Evolutionary conservation across 2,797 vertebrate genomes (phyloP).

Genomic region (Petrocephalus schoutedeni): DNA sequence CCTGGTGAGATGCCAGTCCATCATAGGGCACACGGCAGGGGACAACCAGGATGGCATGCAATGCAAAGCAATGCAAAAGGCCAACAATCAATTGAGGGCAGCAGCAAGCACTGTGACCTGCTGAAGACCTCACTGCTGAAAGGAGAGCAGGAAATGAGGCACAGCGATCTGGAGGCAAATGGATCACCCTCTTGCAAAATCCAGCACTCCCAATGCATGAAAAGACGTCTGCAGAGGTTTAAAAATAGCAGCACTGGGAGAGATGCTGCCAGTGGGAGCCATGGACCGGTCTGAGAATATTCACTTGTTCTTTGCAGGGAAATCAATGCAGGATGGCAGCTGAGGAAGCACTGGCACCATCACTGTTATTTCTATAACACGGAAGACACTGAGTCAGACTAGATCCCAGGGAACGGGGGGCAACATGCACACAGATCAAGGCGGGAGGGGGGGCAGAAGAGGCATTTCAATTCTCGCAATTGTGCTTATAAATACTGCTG

Average conservation of each 20-base stretch:
- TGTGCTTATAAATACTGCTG: no score
- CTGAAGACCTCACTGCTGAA: not conserved
- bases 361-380: not conserved
- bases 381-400: not conserved
- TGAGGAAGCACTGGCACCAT: not conserved
- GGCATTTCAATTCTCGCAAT: no score
- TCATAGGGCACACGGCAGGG: not conserved
- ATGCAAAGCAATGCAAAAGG: not conserved
- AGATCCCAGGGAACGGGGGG: not conserved
- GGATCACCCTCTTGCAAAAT: not conserved
- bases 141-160: not conserved
- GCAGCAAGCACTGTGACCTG: not conserved
- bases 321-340: not conserved
- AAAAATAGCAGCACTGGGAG: not conserved
- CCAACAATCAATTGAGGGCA: not conserved
- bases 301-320: not conserved
- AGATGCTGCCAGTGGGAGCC: not conserved
- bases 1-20: not conserved
- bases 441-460: not conserved
- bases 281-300: not conserved
- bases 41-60: not conserved
- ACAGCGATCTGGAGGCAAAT: not conserved
- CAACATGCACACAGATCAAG: not conserved
- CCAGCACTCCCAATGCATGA: not conserved
- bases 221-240: not conserved